Percentiles rank a stretch among this genome's conserved stretches.
phyloP scores from a whole-genome alignment of 2,113 vertebrate genomes.

The Acanthisitta chloris region DNA sequence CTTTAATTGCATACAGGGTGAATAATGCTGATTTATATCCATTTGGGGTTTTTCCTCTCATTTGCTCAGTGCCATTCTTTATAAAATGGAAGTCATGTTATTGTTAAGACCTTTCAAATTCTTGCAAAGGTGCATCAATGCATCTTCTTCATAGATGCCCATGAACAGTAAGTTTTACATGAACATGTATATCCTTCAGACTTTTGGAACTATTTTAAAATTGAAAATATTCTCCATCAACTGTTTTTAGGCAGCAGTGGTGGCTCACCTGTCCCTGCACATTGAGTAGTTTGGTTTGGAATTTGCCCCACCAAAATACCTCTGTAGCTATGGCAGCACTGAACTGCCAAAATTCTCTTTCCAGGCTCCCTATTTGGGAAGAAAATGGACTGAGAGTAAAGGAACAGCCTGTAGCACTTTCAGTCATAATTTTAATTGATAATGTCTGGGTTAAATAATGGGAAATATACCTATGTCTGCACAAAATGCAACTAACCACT shows the following conservation, averaged over 20 bases:
- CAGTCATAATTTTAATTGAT: slow-evolving; percentile 59
- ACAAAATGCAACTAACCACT: background rate
- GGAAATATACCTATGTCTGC: background rate
- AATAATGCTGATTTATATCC: background rate
- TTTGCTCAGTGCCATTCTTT: background rate
- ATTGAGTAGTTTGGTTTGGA: background rate
- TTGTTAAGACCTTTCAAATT: background rate
- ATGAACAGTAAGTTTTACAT: background rate
- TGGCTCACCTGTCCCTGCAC: background rate
- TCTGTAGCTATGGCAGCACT: background rate
- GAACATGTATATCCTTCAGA: background rate
- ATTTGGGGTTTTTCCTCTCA: background rate
- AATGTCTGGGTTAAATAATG: slow-evolving; percentile 47
- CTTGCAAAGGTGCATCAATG: background rate
- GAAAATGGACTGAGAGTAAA: slow-evolving; percentile 13
- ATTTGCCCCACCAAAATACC: background rate
- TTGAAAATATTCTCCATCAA: background rate
- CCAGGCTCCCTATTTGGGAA: background rate
- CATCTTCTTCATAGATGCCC: background rate
- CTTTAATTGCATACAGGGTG: background rate
- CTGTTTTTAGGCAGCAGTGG: background rate
- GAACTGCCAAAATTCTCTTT: slow-evolving; percentile 34
- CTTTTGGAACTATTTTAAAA: background rate
- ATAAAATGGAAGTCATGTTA: background rate
- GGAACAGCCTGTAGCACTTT: background rate